Base-by-base conservation (phyloP, 2,888 invertebrate genomes). In the Stegophylla sp. region DNA sequence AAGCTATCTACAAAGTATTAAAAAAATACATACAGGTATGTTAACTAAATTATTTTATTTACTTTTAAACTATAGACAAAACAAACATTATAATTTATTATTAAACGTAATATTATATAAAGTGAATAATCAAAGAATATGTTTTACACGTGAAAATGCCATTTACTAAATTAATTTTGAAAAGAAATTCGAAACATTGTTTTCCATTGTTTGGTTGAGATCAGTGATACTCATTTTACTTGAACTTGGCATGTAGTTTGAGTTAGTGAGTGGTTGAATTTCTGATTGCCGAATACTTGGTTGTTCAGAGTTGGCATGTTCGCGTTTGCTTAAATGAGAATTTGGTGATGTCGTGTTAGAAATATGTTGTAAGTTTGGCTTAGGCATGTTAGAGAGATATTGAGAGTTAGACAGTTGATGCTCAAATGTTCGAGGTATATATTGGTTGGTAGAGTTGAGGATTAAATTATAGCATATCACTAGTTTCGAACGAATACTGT, bases 21-120 rank as follows among this genome's bases (percentile, higher is more conserved):
- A 73, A 61, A 73, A 73, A 59, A 53, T 71, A 51, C 71, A 56
- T 71, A 71, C 71, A 71, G 71, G 51, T 71, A 71, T 71, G 71
- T 71, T 51, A 3, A 71, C 53, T 53, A 71, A 17, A 12, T 28
- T 51, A 51, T 69, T 69, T 69, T 69, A 34, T 34, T 34, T 23
- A 5, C 20, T 64, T 66, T 66, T 66, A 23, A 66, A 66, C 64
- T 17, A 66, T 66, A 66, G 43, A 66, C 64, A 43, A 66, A 26
- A 67, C 45, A 67, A 67, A 67, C 3, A 67, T 66, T 66, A 66
- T 66, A 66, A 66, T 66, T 26, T 67, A 67, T 48, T 48, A 67
- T 45, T 45, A 48, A 67, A 67, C 48, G 67, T 67, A 45, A 67
- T 66, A 23, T 4, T 43, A 66, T 66, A 66, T 66, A 23, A 66